Conservation (phyloP, 2,113 vertebrate genomes). For the Puntigrus tetrazona region DNA sequence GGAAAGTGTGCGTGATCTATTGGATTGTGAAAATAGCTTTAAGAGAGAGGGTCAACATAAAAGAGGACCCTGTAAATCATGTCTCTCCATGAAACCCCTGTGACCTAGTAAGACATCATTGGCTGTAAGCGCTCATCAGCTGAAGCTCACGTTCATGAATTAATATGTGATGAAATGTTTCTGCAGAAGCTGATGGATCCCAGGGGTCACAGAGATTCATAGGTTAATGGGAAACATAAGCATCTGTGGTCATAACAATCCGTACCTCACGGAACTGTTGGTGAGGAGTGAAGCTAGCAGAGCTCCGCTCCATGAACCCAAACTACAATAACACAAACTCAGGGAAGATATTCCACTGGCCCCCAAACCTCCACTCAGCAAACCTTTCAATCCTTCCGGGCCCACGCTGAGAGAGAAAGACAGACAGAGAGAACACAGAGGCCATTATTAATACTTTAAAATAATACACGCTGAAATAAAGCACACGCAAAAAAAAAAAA, state of each 20-base stretch:
- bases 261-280: constrained; percentile 63
- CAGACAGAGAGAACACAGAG: background rate
- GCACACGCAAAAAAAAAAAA: no score
- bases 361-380: constrained; percentile 63
- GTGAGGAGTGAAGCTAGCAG: constrained; percentile 53
- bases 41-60: background rate
- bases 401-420: constrained; percentile 59
- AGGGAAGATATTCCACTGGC: constrained; percentile 59
- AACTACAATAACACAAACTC: constrained; percentile 69
- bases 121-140: constrained; percentile 6
- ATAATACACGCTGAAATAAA: background rate
- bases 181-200: constrained; percentile 23
- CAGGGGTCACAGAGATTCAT: background rate
- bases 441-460: background rate
- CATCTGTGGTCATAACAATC: background rate
- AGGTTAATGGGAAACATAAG: constrained; percentile 23
- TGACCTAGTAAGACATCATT: background rate
- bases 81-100: background rate
- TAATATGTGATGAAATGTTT: background rate
- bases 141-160: background rate
- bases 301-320: constrained; percentile 60
- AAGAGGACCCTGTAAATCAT: background rate
- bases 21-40: constrained; percentile 6
- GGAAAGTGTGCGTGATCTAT: background rate
- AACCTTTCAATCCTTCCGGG: constrained; percentile 60